Conservation (phyloP, 2,797 vertebrate genomes). For the Paramormyrops hopkinsi region DNA sequence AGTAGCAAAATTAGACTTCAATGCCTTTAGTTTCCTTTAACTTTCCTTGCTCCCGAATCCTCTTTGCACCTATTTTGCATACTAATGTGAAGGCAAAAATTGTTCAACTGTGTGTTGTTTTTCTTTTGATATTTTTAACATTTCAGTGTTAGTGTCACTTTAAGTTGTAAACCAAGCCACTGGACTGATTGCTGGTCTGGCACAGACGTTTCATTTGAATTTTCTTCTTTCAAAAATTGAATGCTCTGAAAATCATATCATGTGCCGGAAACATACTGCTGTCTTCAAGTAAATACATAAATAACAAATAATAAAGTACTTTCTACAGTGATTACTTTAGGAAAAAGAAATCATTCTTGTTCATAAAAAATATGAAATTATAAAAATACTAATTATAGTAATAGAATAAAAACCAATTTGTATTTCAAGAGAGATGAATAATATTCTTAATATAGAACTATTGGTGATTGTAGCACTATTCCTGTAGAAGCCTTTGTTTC, state of each 20-base stretch:
- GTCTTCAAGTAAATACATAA: not conserved
- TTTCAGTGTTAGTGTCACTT: not conserved
- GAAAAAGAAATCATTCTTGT: not conserved
- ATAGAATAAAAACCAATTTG: not conserved
- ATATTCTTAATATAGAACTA: not conserved
- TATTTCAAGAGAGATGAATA: not conserved
- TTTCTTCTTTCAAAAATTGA: not conserved
- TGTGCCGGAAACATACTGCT: not conserved
- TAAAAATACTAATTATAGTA: not conserved
- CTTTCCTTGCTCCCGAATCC: not conserved
- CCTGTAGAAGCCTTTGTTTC: not conserved
- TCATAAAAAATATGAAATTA: not conserved
- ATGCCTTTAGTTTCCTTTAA: not conserved
- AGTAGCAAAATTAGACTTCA: not conserved
- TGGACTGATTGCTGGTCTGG: not conserved
- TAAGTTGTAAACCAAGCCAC: not conserved
- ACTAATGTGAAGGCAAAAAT: not conserved
- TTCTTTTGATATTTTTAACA: not conserved
- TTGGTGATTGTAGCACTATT: not conserved
- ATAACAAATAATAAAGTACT: not conserved
- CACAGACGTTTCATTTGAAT: not conserved
- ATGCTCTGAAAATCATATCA: not conserved
- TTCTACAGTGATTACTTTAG: not conserved
- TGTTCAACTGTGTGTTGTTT: not conserved
- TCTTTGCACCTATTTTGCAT: not conserved